Evolutionary conservation across 2,113 vertebrate genomes (phyloP).

Genomic region (Muntiacus reevesi): DNA sequence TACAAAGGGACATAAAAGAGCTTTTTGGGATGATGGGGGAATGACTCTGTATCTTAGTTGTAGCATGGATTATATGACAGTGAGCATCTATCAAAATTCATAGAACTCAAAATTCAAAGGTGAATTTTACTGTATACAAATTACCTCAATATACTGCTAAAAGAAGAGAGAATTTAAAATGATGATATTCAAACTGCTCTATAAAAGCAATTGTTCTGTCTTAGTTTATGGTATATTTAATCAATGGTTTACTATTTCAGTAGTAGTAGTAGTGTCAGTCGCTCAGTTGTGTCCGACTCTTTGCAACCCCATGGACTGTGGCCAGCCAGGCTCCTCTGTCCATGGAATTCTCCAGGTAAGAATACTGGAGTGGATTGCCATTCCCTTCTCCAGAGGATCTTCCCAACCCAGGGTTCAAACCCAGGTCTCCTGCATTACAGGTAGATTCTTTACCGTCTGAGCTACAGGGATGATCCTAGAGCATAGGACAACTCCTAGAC

Average conservation of each 20-base stretch:
- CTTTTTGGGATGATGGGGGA: not conserved
- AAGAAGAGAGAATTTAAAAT: slow-evolving; percentile 22
- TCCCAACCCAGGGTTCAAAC: not conserved
- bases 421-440: not conserved
- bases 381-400: not conserved
- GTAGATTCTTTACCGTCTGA: not conserved
- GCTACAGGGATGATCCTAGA: not conserved
- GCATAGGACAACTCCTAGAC: not conserved
- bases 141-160: not conserved
- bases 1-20: not conserved
- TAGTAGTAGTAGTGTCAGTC: not conserved
- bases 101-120: not conserved
- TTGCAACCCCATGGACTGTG: not conserved
- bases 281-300: not conserved
- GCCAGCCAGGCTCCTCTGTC: not conserved
- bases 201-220: not conserved
- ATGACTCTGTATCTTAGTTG: not conserved
- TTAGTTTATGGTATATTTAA: not conserved
- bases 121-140: not conserved
- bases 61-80: not conserved
- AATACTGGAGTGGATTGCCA: not conserved
- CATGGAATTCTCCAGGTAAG: not conserved
- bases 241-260: not conserved
- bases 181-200: not conserved
- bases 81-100: not conserved